phyloP scores from a whole-genome alignment of 2,113 vertebrate genomes.

The Cyrtonyx montezumae region DNA sequence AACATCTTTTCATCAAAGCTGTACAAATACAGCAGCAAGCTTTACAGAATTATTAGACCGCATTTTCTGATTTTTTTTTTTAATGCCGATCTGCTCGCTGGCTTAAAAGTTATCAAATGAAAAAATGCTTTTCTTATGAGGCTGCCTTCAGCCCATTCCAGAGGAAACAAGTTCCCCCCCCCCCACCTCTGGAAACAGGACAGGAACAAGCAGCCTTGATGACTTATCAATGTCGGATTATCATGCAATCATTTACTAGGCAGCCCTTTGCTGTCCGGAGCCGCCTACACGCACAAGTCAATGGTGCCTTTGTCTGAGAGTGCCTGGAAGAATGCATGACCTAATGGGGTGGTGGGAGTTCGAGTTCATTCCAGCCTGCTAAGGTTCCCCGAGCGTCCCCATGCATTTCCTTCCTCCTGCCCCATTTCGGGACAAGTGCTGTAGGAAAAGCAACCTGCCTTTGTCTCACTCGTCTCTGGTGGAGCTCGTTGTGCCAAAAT shows the following conservation, averaged over 20 bases:
- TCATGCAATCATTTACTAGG: conserved; percentile 58
- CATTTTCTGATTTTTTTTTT: background rate
- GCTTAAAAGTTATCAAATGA: background rate
- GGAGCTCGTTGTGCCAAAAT: background rate
- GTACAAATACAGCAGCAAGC: conserved; percentile 36
- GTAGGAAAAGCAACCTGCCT: background rate
- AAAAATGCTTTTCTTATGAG: background rate
- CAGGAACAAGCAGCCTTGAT: conserved; percentile 26
- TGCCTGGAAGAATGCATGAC: conserved; percentile 85
- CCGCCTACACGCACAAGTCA: conserved; percentile 83
- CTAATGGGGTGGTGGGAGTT: conserved; percentile 85
- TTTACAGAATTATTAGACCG: background rate
- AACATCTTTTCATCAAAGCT: conserved; percentile 39
- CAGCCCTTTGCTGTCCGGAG: conserved; percentile 46
- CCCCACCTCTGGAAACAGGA: background rate
- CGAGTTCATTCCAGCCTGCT: conserved; percentile 64
- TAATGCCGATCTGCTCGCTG: background rate
- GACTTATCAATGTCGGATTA: conserved; percentile 49
- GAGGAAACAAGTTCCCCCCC: background rate
- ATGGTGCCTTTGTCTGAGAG: conserved; percentile 85
- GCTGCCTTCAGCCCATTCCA: background rate
- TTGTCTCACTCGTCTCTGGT: background rate
- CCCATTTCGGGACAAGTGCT: background rate
- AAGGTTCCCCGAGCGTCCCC: conserved; percentile 61
- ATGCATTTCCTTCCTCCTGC: conserved; percentile 42